Percentiles rank a stretch among this genome's conserved stretches.
These are phyloP conservation scores for Callinectes sapidus DNA, from an alignment of 2,888 invertebrate species.

Conservation along the genomic window DNA sequence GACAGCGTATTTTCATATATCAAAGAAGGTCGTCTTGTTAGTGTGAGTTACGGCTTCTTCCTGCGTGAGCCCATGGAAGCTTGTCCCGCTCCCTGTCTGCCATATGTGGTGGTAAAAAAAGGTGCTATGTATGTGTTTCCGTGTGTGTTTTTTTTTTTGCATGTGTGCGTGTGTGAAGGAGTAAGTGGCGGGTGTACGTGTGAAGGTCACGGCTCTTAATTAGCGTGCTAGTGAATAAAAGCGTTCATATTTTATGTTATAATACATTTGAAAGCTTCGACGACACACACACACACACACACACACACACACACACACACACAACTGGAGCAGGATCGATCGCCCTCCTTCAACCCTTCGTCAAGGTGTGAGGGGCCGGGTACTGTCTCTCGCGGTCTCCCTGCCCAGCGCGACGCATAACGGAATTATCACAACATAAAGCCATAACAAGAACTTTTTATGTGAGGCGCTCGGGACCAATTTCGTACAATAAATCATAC, in stretches of 20 bases:
- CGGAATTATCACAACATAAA: conserved; percentile 30
- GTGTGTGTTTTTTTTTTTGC: neutral
- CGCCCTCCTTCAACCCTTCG: neutral
- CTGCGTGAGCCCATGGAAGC: neutral
- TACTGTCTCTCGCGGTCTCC: neutral
- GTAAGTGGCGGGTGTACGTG: conserved; percentile 6
- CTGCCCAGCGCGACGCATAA: neutral
- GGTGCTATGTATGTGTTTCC: neutral
- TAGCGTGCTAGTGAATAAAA: neutral
- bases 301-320: conserved; percentile 33
- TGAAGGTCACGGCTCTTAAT: conserved; percentile 10
- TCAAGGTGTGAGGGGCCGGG: conserved; percentile 7
- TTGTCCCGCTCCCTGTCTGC: neutral
- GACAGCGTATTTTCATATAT: conserved; percentile 35
- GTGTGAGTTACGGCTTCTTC: conserved; percentile 28
- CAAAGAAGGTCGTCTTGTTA: conserved; percentile 35
- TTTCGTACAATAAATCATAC: conserved; percentile 5
- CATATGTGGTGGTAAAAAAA: neutral
- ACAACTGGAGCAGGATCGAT: neutral
- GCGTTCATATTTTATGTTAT: neutral
- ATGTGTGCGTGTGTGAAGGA: neutral
- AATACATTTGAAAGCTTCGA: neutral
- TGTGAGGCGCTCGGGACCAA: neutral
- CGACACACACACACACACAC: conserved; percentile 45
- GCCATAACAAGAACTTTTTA: conserved; percentile 10